These are phyloP conservation scores for Xenentodon cancila DNA, from an alignment of 2,797 vertebrate species.

Conservation along the genomic window DNA sequence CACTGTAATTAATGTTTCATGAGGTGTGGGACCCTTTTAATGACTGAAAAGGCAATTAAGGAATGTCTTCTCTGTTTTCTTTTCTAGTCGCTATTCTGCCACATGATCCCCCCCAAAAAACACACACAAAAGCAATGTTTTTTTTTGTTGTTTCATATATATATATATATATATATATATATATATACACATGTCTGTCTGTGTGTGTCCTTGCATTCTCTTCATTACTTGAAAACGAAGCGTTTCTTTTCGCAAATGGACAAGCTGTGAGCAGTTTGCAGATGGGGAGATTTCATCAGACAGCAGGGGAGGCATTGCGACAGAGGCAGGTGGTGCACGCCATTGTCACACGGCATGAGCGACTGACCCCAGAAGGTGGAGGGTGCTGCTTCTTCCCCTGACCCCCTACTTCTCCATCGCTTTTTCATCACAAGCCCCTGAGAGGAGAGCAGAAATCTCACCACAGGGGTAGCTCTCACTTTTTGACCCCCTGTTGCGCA, in stretches of 20 bases:
- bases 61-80: constrained; percentile 72
- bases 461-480: constrained; percentile 55
- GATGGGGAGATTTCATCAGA: constrained; percentile 51
- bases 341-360: constrained; percentile 29
- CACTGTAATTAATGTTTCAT: constrained; percentile 85
- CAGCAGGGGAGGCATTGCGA: constrained; percentile 25
- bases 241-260: constrained; percentile 29
- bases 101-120: constrained; percentile 46
- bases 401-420: constrained; percentile 38
- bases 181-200: too few relatives aligned
- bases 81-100: constrained; percentile 64
- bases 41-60: constrained; percentile 83
- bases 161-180: neutral
- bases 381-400: constrained; percentile 2
- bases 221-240: constrained; percentile 17
- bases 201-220: constrained; percentile 1
- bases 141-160: neutral
- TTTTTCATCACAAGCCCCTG: constrained; percentile 62
- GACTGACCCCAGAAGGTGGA: constrained; percentile 45
- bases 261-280: constrained; percentile 37
- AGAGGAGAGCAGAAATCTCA: constrained; percentile 54
- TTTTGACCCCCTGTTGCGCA: constrained; percentile 66
- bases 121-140: neutral
- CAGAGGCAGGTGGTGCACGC: constrained; percentile 34
- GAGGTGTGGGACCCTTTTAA: constrained; percentile 78